phyloP scores from a whole-genome alignment of 2,113 vertebrate genomes.

The Brachypodius melanocephalos region DNA sequence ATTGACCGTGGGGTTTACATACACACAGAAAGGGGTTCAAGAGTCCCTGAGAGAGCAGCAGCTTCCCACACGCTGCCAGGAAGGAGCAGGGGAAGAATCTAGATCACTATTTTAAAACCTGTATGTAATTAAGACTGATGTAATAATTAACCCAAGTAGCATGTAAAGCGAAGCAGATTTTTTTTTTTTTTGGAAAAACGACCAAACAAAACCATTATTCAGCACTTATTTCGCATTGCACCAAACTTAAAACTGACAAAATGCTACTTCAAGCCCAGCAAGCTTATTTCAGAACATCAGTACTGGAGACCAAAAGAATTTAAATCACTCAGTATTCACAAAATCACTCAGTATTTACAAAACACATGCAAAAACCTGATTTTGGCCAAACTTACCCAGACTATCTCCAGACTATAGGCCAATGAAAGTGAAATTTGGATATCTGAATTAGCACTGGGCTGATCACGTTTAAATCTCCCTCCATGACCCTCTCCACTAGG shows the following conservation, averaged over 20 bases:
- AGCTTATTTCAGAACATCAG: background rate
- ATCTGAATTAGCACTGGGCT: background rate
- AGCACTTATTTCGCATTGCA: background rate
- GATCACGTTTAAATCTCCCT: fast-evolving
- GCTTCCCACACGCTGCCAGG: background rate
- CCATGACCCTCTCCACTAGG: fast-evolving
- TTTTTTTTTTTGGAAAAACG: background rate
- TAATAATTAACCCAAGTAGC: background rate
- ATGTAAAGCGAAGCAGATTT: background rate
- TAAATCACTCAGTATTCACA: background rate
- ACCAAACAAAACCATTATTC: background rate
- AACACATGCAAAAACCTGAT: fast-evolving
- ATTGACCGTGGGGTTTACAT: fast-evolving
- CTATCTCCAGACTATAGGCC: background rate
- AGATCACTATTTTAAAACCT: background rate
- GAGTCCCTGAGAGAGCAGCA: background rate
- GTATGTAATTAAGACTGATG: background rate
- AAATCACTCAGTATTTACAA: background rate
- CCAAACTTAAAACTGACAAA: background rate
- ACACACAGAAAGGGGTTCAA: fast-evolving
- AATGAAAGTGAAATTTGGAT: background rate
- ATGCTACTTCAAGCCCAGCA: background rate
- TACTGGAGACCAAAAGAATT: fast-evolving
- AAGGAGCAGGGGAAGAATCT: background rate
- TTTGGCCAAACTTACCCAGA: background rate